A percentile compares a stretch with the other conserved stretches of the same genome.
These are phyloP conservation scores for Cinara cedri DNA, from an alignment of 2,888 invertebrate genomes.

Conservation along the genomic window DNA sequence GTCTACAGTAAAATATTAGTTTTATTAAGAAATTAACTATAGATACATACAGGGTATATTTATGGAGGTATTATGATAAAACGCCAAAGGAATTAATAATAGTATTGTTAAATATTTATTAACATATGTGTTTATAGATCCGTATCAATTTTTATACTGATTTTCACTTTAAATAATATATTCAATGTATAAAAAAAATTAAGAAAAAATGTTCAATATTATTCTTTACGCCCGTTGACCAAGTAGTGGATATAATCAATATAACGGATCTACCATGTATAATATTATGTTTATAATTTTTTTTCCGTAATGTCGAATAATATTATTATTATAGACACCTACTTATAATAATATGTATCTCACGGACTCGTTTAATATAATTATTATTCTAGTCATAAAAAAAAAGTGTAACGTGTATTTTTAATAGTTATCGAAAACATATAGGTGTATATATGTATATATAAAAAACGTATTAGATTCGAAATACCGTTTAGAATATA, in stretches of 20 bases:
- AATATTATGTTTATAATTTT: not conserved
- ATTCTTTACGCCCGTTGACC: constrained; percentile 1
- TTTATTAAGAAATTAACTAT: constrained; percentile 31
- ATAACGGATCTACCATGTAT: not conserved
- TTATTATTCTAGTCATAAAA: not conserved
- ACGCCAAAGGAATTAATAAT: constrained; percentile 17
- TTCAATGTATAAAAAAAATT: not conserved
- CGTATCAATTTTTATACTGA: constrained; percentile 8
- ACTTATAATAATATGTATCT: not conserved
- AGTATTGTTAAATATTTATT: not conserved
- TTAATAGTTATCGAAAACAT: constrained; percentile 3
- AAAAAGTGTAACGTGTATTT: not conserved
- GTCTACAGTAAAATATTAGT: not conserved
- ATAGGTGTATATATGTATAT: no score
- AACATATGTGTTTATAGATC: constrained; percentile 29
- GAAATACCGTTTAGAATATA: not conserved
- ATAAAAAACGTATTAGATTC: not conserved
- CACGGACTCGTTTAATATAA: not conserved
- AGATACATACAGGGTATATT: not conserved
- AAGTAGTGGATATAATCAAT: constrained; percentile 8
- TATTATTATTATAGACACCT: not conserved
- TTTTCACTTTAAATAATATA: constrained; percentile 11
- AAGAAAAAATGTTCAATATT: not conserved
- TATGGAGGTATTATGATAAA: not conserved
- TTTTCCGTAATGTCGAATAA: not conserved